Evolutionary conservation across 2,888 invertebrate species (phyloP).

Genomic region (Laothoe populi): DNA sequence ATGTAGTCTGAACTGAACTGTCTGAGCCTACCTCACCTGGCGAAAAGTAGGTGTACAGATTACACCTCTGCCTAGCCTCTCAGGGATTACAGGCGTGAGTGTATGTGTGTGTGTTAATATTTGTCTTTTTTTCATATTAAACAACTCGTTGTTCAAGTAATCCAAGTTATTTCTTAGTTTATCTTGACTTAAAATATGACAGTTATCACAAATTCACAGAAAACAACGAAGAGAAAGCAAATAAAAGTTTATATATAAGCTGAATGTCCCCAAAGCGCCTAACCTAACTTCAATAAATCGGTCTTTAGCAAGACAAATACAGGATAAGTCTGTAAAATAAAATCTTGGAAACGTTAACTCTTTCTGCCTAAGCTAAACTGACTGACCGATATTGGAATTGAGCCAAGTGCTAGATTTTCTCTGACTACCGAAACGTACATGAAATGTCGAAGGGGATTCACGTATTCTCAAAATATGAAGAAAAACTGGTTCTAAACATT

Average conservation of each 20-base stretch:
- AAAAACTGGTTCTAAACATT: too few relatives aligned
- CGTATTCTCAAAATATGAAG: conserved; percentile 34
- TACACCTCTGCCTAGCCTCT: too few relatives aligned
- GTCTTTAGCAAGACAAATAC: conserved; percentile 43
- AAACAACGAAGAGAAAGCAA: neutral
- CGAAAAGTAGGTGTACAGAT: too few relatives aligned
- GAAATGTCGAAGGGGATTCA: conserved; percentile 46
- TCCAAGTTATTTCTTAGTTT: too few relatives aligned
- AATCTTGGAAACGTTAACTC: conserved; percentile 35
- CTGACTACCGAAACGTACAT: conserved; percentile 42
- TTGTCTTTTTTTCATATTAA: too few relatives aligned
- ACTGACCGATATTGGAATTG: conserved; percentile 43
- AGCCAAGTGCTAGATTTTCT: conserved; percentile 46
- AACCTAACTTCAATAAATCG: conserved; percentile 39
- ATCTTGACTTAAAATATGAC: neutral
- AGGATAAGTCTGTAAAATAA: conserved; percentile 35
- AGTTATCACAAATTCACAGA: neutral
- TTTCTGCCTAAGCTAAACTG: conserved; percentile 47
- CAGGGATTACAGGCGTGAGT: too few relatives aligned
- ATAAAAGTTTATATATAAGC: conserved; percentile 11
- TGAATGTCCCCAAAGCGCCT: conserved; percentile 10
- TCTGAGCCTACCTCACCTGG: too few relatives aligned
- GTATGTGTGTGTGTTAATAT: too few relatives aligned
- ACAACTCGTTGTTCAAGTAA: neutral
- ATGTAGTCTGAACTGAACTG: too few relatives aligned